Evolutionary conservation across 2,888 invertebrate species (phyloP).

Genomic region (Campoletis raptor): DNA sequence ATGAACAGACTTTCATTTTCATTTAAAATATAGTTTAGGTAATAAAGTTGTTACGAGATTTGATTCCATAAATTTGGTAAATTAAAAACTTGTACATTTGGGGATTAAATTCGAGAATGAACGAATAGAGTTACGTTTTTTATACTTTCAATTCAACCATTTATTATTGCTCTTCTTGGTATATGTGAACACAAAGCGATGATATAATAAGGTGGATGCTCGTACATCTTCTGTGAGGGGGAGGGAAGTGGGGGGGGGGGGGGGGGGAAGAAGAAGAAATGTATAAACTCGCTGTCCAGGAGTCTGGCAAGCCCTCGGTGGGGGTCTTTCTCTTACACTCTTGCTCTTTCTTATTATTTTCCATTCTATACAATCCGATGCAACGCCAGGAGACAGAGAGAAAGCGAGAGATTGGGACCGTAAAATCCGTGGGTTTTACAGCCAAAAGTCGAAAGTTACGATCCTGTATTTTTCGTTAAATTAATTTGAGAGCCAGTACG

Average conservation of each 20-base stretch:
- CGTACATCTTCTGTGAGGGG: slow-evolving; percentile 50
- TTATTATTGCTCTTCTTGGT: slow-evolving; percentile 50
- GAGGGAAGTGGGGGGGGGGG: background rate
- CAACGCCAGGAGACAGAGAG: slow-evolving; percentile 44
- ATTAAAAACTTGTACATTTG: slow-evolving; percentile 8
- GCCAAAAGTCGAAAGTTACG: slow-evolving; percentile 78
- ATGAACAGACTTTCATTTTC: background rate
- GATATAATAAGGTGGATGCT: slow-evolving; percentile 66
- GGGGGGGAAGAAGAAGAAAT: slow-evolving; percentile 40
- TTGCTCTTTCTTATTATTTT: slow-evolving; percentile 49
- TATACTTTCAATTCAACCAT: slow-evolving; percentile 30
- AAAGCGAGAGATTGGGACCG: slow-evolving; percentile 55
- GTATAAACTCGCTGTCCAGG: slow-evolving; percentile 66
- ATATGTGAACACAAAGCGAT: slow-evolving; percentile 48
- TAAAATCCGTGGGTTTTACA: slow-evolving; percentile 73
- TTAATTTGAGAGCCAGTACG: slow-evolving; percentile 75
- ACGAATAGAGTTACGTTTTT: slow-evolving; percentile 25
- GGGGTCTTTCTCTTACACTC: slow-evolving; percentile 50
- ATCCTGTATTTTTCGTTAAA: slow-evolving; percentile 78
- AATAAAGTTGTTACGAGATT: background rate
- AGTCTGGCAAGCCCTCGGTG: slow-evolving; percentile 66
- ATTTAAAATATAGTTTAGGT: background rate
- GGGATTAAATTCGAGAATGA: slow-evolving; percentile 40
- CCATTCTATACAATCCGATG: slow-evolving; percentile 42
- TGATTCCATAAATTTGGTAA: background rate